Base-by-base conservation (phyloP, 2,888 invertebrate species). In the Athetis lepigone region DNA sequence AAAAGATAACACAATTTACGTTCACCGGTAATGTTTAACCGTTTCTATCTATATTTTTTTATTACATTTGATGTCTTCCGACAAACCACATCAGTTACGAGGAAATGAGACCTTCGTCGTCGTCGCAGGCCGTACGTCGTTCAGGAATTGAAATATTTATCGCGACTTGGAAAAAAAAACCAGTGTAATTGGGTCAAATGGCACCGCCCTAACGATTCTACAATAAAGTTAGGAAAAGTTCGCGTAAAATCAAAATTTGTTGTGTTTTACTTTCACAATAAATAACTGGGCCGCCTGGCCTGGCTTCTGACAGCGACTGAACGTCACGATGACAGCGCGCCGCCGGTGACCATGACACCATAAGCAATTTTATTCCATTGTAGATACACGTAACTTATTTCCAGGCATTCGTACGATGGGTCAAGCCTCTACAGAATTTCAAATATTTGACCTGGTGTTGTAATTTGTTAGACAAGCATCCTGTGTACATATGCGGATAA, bases 241-340 rank as follows among this genome's bases (percentile, higher is more conserved):
- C 51, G 47, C 49, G 40, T 54, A 29, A 61, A 56, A 70, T 54
- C n/a, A 50, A 37, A 60, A 68, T 63, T 76, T 71, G 56, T 54
- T 52, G 47, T 72, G 57, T 65, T 75, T 69, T 57, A 63, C 54
- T 70, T 37, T 55, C 60, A 55, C 40, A 51, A 58, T 70, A 40
- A 67, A 67, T 51, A 59, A 61, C 57, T 54, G 39, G 9, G 49
- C 77, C 77, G 77, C 69, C 72, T 49, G 47, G 21, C 33, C 80
- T 80, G 80, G 70, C 71, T 79, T 72, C 76, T 75, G 75, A 62
- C 81, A 78, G 72, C 81, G 85, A 92, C 92, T 91, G 89, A 82
- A 85, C 69, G 77, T 82, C 70, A 75, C 75, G 77, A 81, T 84
- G 84, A 85, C 81, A 76, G 75, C 63, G 64, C 69, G 68, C 58